phyloP scores from a whole-genome alignment of 2,888 invertebrate species.

The Mesochorus sp. region DNA sequence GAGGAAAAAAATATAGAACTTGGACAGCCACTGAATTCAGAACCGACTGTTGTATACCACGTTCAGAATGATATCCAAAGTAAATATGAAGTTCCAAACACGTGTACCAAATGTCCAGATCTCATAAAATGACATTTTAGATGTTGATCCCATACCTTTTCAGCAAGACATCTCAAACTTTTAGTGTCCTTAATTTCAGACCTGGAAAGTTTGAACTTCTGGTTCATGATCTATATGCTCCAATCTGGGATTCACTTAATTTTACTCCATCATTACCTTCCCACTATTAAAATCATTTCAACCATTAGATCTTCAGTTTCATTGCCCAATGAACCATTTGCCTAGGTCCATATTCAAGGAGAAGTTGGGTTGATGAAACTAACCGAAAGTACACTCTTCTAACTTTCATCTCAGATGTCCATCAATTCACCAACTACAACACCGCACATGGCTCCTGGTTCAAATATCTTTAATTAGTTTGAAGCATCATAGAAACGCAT shows the following conservation, averaged over 20 bases:
- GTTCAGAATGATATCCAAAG: not conserved
- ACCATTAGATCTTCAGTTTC: no score
- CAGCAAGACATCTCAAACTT: not conserved
- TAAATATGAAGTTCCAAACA: not conserved
- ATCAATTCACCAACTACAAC: no score
- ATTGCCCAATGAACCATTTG: no score
- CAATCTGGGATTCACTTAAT: no score
- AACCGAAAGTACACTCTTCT: not conserved
- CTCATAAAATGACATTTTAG: not conserved
- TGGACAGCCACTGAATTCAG: not conserved
- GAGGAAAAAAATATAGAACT: conserved; percentile 21
- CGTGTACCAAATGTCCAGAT: not conserved
- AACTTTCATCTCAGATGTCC: not conserved
- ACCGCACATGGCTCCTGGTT: no score
- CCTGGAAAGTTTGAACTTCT: not conserved
- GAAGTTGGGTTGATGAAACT: not conserved
- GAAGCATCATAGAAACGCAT: no score
- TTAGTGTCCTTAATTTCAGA: not conserved
- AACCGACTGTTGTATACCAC: not conserved
- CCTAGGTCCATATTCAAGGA: no score
- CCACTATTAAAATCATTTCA: no score
- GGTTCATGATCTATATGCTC: no score
- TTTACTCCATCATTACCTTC: no score
- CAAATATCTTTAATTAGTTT: no score
- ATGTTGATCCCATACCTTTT: not conserved